Base-by-base conservation (phyloP, 2,888 invertebrate species). In the Melanargia galathea region DNA sequence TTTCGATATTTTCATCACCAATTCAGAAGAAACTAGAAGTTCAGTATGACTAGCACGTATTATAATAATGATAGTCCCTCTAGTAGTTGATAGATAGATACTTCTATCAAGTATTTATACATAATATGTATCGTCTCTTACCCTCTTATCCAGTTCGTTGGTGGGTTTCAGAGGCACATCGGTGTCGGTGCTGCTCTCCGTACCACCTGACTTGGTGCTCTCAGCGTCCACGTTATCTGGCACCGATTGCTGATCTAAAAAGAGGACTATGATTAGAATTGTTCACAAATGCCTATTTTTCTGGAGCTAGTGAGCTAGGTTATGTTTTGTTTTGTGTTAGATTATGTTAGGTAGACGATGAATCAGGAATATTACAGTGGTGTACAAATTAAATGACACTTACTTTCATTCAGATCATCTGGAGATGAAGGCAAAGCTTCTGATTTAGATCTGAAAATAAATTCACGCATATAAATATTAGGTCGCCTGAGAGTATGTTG, bases 131-230 rank as follows among this genome's bases (percentile, higher is more conserved):
- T n/a, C n/a, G n/a, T n/a, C 22, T 54, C 75, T 65, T 73, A 84
- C 84, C 73, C 86, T 83, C 73, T 94, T 93, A 81, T 96, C 96
- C 56, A 96, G 90, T 82, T 96, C 96, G 62, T 94, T 94, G 67
- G 93, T 92, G 35, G 92, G 92, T 63, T 86, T 84, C 70, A 93
- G 93, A 48, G 92, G 92, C 60, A 94, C 93, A 68, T 95, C 94
- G 1, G 94, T 94, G 82, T 95, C 95, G 38, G 94, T 94, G 71
- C 94, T 94, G 82, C 93, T 94, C 52, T 93, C 94, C 1, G 87
- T 86, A 33, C 77, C 87, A 22, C 81, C 89, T 0, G 90, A 90
- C 72, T 94, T 92, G 18, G 95, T 95, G 93, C 95, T 95, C 80
- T 95, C 95, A 54, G 94, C 94, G 78, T 95, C 95, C 24, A 93